Conservation (phyloP, 2,888 invertebrate genomes). For the Cantharis flavilabris region DNA sequence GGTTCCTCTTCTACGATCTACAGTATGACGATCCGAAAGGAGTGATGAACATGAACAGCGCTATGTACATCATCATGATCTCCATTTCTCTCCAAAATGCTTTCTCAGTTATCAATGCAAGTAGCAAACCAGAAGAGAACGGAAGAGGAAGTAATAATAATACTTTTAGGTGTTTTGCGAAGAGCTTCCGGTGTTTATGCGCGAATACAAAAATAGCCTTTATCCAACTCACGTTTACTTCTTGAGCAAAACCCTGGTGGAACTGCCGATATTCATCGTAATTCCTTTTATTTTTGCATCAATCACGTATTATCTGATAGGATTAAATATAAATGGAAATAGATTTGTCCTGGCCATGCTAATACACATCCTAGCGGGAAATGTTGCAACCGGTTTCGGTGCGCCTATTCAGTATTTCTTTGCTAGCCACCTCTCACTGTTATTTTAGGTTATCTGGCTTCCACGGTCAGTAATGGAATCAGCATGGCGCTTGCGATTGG, state of each 20-base stretch:
- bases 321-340: constrained; percentile 70
- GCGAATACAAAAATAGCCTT: constrained; percentile 88
- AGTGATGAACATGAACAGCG: constrained; percentile 93
- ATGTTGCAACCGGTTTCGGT: constrained; percentile 89
- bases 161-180: constrained; percentile 82
- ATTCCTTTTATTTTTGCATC: constrained; percentile 82
- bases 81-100: constrained; percentile 95
- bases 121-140: constrained; percentile 50
- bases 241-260: constrained; percentile 86
- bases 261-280: constrained; percentile 82
- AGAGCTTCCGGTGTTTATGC: constrained; percentile 85
- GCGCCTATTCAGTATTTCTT: constrained; percentile 45
- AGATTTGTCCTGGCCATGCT: constrained; percentile 76
- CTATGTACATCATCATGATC: constrained; percentile 85
- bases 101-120: constrained; percentile 92
- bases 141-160: background rate
- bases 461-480: constrained; percentile 80
- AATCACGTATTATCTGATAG: constrained; percentile 88
- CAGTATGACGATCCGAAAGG: constrained; percentile 83
- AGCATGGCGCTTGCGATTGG: constrained; percentile 90
- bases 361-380: constrained; percentile 81
- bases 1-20: background rate
- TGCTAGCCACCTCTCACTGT: background rate
- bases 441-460: constrained; percentile 84
- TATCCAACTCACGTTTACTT: constrained; percentile 92